Percentiles rank a stretch among this genome's conserved stretches.
phyloP scores from a whole-genome alignment of 1,140 invertebrate genomes.

The Polyergus mexicanus region DNA sequence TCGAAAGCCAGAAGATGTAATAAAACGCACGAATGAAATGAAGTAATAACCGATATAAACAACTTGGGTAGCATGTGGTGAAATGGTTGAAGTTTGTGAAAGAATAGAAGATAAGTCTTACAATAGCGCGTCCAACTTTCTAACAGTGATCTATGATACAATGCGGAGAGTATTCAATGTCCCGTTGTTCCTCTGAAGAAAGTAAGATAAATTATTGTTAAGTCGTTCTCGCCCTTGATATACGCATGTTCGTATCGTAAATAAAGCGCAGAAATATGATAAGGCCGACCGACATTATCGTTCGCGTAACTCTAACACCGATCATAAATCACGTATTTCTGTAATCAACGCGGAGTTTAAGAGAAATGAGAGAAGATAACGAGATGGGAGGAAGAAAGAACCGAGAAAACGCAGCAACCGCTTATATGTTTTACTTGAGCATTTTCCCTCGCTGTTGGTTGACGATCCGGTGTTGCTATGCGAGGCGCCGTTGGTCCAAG shows the following conservation, averaged over 20 bases:
- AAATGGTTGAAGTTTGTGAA: background rate
- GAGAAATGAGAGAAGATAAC: background rate
- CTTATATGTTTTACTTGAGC: background rate
- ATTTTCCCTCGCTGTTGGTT: conserved; percentile 47
- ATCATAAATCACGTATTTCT: background rate
- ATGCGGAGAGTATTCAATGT: no score
- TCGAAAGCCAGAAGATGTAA: background rate
- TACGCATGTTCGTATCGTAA: background rate
- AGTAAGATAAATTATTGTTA: no score
- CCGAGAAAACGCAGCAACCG: background rate
- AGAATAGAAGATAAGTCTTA: background rate
- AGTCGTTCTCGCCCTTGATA: no score
- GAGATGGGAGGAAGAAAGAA: background rate
- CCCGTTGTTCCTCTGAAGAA: no score
- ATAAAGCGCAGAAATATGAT: background rate
- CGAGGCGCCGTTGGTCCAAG: conserved; percentile 43
- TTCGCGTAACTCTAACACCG: background rate
- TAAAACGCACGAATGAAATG: background rate
- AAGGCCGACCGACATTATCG: no score
- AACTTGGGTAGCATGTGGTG: background rate
- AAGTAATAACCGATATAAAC: background rate
- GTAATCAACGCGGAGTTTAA: no score
- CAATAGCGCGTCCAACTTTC: no score
- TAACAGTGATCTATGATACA: no score
- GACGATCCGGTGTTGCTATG: conserved; percentile 50